Base-by-base conservation (phyloP, 2,888 invertebrate species). In the Erynnis tages region DNA sequence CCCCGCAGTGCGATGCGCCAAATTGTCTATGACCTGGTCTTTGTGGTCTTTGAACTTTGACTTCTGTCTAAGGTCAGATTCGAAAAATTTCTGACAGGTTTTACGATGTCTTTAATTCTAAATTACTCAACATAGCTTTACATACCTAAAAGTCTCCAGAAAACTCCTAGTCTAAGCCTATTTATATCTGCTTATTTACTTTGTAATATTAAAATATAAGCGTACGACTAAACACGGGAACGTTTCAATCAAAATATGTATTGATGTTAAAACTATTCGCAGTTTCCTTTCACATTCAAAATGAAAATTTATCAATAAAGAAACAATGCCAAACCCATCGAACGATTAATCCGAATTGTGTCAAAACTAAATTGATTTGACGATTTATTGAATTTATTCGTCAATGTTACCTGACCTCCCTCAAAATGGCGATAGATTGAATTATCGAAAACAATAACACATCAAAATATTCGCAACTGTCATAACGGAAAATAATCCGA, bases 1-100 rank as follows among this genome's bases (percentile, higher is more conserved):
- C 25, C 41, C 27, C 27, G 50, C 43, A 41, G 35, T 50, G 29
- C 35, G 43, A 35, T 50, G 34, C 32, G 40, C 41, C 50, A 29
- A 49, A 49, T 34, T 34, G 17, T 49, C 34, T 41, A 23, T 48
- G 10, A n/a, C n/a, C n/a, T n/a, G n/a, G n/a, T n/a, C 21, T 0
- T 6, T 35, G 14, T 32, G 14, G 5, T 10, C 37, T 11, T 17
- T 37, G 14, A 8, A 17, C 16, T 14, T 14, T 14, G 14, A 34
- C 16, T 4, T 6, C 21, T 21, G 21, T 21, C 5, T 21, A 21
- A 5, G 4, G 4, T 21, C 5, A 4, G 21, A 21, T 21, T 21
- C n/a, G n/a, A n/a, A n/a, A n/a, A n/a, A n/a, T n/a, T n/a, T n/a
- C n/a, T n/a, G n/a, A n/a, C n/a, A n/a, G n/a, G n/a, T n/a, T n/a